phyloP scores from a whole-genome alignment of 2,797 vertebrate species.

The Chrysocyon brachyurus region DNA sequence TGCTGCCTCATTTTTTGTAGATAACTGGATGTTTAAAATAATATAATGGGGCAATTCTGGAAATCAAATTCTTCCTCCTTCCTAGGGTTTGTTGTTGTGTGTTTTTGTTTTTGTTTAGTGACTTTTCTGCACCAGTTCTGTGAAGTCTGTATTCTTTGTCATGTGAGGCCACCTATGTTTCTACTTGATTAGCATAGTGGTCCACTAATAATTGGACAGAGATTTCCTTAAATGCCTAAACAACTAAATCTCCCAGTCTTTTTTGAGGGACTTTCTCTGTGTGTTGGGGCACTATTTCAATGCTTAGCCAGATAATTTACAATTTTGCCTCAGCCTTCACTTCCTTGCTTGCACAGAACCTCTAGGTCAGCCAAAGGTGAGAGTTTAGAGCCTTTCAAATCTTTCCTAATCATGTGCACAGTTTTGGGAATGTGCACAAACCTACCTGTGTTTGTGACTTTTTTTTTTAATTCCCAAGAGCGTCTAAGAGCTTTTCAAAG shows the following conservation, averaged over 20 bases:
- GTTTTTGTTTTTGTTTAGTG: not conserved
- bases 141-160: not conserved
- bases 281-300: not conserved
- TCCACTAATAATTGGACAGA: not conserved
- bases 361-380: not conserved
- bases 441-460: not conserved
- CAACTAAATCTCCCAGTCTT: not conserved
- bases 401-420: not conserved
- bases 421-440: not conserved
- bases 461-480: not conserved
- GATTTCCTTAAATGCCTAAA: not conserved
- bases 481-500: conserved; percentile 19
- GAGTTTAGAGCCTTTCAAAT: not conserved
- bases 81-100: not conserved
- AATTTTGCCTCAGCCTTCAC: not conserved
- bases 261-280: not conserved
- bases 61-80: not conserved
- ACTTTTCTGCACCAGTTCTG: not conserved
- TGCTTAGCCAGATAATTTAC: not conserved
- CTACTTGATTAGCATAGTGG: not conserved
- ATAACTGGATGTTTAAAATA: not conserved
- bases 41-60: not conserved
- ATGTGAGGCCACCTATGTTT: not conserved
- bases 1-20: not conserved
- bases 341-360: not conserved